These are phyloP conservation scores for Diplodus sargus DNA, from an alignment of 2,797 vertebrate genomes.

Conservation along the genomic window DNA sequence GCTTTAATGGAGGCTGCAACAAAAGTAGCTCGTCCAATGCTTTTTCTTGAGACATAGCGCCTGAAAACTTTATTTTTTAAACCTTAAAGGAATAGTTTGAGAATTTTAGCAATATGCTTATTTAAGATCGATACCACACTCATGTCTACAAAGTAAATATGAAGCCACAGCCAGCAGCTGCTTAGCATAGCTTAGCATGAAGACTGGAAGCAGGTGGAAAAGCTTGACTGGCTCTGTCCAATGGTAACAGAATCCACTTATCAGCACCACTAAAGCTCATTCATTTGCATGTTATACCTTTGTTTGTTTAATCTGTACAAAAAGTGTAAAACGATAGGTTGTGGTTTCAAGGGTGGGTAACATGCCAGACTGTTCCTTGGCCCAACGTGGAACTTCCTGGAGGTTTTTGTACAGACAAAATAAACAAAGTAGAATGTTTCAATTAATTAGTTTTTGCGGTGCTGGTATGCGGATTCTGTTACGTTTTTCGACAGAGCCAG, in stretches of 20 bases:
- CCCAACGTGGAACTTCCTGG: not conserved
- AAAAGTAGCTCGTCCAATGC: not conserved
- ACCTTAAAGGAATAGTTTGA: not conserved
- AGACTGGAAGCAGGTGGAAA: conserved; percentile 7
- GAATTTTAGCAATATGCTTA: conserved; percentile 1
- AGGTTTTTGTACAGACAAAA: not conserved
- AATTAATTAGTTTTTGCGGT: not conserved
- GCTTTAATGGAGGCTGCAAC: not conserved
- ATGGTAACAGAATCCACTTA: not conserved
- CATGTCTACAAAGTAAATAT: not conserved
- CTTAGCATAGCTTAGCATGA: conserved; percentile 5
- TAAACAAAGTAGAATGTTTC: not conserved
- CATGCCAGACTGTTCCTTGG: not conserved
- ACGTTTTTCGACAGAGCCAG: not conserved
- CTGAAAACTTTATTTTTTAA: not conserved
- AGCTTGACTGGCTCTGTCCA: not conserved
- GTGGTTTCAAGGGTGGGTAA: not conserved
- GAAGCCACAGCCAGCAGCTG: not conserved
- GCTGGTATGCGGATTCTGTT: not conserved
- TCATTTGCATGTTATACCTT: not conserved
- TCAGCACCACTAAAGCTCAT: not conserved
- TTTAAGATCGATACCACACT: not conserved
- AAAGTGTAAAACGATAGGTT: not conserved
- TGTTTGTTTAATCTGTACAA: not conserved
- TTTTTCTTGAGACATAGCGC: not conserved